Percentiles rank a stretch among this genome's conserved stretches.
Conservation (phyloP, 2,113 vertebrate species). For the Fulica atra region DNA sequence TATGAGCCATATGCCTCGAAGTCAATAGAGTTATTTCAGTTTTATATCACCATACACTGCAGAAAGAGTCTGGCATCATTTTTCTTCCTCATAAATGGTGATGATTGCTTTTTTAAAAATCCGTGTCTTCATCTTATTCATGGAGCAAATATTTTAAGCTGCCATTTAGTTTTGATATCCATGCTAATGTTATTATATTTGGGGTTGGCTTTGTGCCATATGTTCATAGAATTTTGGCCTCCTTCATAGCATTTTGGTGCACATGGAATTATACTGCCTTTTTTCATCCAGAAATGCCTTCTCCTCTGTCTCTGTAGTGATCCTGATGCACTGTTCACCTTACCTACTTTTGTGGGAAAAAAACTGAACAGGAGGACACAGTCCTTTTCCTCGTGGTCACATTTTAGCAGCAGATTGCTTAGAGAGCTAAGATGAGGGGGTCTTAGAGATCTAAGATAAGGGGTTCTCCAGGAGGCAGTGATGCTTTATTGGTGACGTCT, state of each 20-base stretch:
- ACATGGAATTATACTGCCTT: neutral
- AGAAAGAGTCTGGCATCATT: neutral
- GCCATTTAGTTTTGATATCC: conserved; percentile 13
- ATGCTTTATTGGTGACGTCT: neutral
- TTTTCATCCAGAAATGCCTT: neutral
- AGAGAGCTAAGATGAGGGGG: neutral
- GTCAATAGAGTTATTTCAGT: conserved; percentile 48
- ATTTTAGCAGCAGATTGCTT: neutral
- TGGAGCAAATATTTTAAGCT: neutral
- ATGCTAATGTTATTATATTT: neutral
- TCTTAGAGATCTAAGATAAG: neutral
- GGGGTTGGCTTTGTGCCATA: neutral
- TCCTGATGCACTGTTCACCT: neutral
- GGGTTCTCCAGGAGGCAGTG: neutral
- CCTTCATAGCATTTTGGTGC: neutral
- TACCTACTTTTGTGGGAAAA: neutral
- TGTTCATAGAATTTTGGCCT: neutral
- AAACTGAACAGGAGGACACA: neutral
- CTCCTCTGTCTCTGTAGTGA: neutral
- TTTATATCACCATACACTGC: neutral
- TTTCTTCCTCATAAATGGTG: neutral
- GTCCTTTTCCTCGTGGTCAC: neutral
- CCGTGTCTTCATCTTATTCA: neutral
- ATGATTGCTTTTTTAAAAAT: neutral
- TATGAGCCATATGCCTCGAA: conserved; percentile 60